phyloP scores from a whole-genome alignment of 2,888 invertebrate genomes.

The Patella caerulea region DNA sequence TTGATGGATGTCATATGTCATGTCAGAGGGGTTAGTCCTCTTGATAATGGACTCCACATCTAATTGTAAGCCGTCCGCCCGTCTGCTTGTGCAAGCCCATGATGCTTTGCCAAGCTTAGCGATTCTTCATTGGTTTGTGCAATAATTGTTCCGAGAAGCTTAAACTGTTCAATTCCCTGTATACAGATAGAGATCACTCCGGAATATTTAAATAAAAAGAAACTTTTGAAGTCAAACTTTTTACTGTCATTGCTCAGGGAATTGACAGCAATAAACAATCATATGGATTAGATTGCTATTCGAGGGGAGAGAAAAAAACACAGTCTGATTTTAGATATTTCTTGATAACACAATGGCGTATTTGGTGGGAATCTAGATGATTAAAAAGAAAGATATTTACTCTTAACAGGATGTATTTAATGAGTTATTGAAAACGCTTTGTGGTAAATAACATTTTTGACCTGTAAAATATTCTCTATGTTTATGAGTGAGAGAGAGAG shows the following conservation, averaged over 20 bases:
- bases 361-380: too few species aligned
- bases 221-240: background rate
- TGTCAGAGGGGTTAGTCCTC: background rate
- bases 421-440: too few species aligned
- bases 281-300: conserved; percentile 2
- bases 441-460: too few species aligned
- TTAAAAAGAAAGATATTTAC: too few species aligned
- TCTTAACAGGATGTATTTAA: too few species aligned
- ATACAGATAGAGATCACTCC: too few species aligned
- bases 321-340: too few species aligned
- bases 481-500: too few species aligned
- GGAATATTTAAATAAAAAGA: background rate
- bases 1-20: conserved; percentile 6
- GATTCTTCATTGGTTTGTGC: background rate
- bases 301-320: too few species aligned
- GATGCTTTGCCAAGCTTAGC: background rate
- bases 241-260: conserved; percentile 1
- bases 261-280: background rate
- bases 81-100: background rate
- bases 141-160: background rate
- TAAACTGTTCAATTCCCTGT: background rate
- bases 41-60: background rate
- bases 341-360: too few species aligned
- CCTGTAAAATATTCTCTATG: too few species aligned
- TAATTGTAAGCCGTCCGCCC: background rate